A percentile compares a stretch with the other conserved stretches of the same genome.
Evolutionary conservation across 2,888 invertebrate species (phyloP).

Genomic region (Hydrotaea diabolus): DNA sequence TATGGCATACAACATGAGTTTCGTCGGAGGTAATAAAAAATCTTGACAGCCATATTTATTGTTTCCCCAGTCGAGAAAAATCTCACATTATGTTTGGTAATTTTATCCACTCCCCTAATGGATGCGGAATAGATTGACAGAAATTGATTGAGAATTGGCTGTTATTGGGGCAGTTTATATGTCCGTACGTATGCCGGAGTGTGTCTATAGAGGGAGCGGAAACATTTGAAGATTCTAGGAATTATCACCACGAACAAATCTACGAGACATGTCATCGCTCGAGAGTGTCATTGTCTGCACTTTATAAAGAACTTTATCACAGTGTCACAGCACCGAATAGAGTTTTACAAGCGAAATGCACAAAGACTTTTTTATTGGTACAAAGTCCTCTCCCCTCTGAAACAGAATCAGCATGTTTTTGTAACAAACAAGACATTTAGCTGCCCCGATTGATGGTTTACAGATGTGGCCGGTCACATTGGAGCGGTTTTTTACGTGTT

Average conservation of each 20-base stretch:
- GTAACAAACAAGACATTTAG: neutral
- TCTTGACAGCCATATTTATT: constrained; percentile 27
- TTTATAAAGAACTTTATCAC: neutral
- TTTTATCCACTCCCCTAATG: constrained; percentile 6
- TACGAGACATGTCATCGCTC: neutral
- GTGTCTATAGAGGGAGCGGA: no score
- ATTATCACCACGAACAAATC: neutral
- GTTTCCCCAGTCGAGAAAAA: constrained; percentile 11
- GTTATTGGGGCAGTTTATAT: constrained; percentile 8
- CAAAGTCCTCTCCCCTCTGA: no score
- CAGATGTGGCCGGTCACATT: neutral
- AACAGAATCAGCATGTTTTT: neutral
- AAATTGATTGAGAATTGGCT: constrained; percentile 22
- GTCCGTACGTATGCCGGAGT: neutral
- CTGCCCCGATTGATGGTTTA: neutral
- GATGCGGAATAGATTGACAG: neutral
- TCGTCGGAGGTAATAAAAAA: constrained; percentile 19
- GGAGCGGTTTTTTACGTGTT: neutral
- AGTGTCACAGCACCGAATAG: neutral
- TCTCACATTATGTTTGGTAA: constrained; percentile 11
- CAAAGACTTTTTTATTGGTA: neutral
- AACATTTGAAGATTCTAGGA: neutral
- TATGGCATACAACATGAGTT: constrained; percentile 2
- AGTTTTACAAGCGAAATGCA: neutral
- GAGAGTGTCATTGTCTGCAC: neutral